Evolutionary conservation across 2,797 vertebrate genomes (phyloP), one percentile per base, ranked within the genome.

Genomic region (Lateolabrax maculatus): DNA sequence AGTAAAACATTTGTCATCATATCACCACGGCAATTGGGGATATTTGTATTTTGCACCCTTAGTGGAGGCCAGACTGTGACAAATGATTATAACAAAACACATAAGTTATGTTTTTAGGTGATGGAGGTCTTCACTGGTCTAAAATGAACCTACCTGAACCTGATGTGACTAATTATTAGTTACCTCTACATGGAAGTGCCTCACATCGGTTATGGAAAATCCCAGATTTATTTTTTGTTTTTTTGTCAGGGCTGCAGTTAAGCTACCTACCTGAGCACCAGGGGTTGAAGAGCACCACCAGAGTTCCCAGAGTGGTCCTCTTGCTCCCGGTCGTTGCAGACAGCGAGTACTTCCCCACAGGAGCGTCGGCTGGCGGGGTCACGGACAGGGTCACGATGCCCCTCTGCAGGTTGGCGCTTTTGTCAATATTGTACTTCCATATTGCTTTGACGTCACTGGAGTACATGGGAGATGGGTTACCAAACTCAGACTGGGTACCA

Each of bases 211-310:
- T n/a, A n/a, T n/a, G n/a, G n/a, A n/a, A n/a, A n/a, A n/a, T n/a
- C n/a, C n/a, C n/a, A n/a, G n/a, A n/a, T n/a, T n/a, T n/a, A n/a
- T n/a, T 53, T 27, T 61, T 25, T 15, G 48, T 62, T 0, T 36
- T 62, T 0, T 21, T 57, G 15, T 57, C 43, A 21, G 55, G 53
- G n/a, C 23, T 43, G 23, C 44, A 34, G 27, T 43, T 3, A n/a
- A 7, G 4, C 8, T 4, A 13, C 68, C 9, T 85, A 95, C 95
- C 93, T 87, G 74, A 1, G 60, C 85, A 94, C 94, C 94, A 95
- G 34, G 94, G 93, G 71, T 95, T 95, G 71, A 94, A 95, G 36
- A 95, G 93, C 62, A 94, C 62, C 41, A 89, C 79, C 68, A 95
- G 83, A 6, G 67, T 85, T 11, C 91, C 89, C 34, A 61, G n/a